phyloP scores from a whole-genome alignment of 2,888 invertebrate genomes.

The Iselma pallidipennis region DNA sequence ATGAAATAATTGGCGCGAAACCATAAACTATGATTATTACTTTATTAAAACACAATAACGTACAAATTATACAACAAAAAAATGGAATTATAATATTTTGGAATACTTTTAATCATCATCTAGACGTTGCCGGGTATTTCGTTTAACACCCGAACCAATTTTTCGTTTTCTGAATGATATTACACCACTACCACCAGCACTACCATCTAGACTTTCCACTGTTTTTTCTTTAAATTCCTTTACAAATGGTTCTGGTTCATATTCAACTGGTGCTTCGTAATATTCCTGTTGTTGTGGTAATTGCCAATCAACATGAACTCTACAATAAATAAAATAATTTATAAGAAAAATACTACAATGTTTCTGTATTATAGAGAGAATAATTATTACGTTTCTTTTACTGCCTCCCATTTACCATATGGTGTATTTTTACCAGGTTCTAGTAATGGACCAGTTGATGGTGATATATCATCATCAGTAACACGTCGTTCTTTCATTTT shows the following conservation, averaged over 20 bases:
- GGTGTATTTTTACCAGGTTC: constrained; percentile 67
- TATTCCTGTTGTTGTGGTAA: constrained; percentile 61
- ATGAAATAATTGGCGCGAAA: neutral
- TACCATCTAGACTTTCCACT: constrained; percentile 59
- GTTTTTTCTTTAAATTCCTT: constrained; percentile 66
- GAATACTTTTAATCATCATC: constrained; percentile 66
- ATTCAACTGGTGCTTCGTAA: constrained; percentile 47
- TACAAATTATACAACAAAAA: no score
- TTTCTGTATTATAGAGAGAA: neutral
- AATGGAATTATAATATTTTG: no score
- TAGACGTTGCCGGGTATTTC: constrained; percentile 67
- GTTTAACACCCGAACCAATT: constrained; percentile 59
- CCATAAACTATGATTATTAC: no score
- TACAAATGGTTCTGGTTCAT: constrained; percentile 58
- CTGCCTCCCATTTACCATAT: constrained; percentile 77
- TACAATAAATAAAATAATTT: constrained; percentile 27
- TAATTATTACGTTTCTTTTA: constrained; percentile 62
- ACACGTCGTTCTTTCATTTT: constrained; percentile 54
- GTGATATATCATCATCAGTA: constrained; percentile 38
- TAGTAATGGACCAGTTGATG: constrained; percentile 58
- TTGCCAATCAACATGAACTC: constrained; percentile 67
- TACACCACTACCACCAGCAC: constrained; percentile 52
- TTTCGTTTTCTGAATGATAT: constrained; percentile 72
- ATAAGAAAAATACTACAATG: neutral
- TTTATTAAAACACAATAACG: no score